Evolutionary conservation across 2,113 vertebrate genomes (phyloP), one percentile per base, ranked within the genome.

Genomic region (Pelusios castaneus): DNA sequence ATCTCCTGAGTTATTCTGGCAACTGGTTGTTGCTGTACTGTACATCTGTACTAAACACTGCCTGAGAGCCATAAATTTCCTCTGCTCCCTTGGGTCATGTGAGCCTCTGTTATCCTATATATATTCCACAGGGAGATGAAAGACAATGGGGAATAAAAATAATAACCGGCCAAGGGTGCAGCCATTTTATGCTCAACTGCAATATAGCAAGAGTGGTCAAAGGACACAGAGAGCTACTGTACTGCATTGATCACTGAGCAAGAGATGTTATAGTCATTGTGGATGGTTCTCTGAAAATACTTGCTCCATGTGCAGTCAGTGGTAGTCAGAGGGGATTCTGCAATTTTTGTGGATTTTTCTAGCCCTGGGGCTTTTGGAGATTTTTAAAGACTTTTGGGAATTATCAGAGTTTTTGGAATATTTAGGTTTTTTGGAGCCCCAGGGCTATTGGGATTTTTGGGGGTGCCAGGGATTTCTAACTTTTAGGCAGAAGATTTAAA

Each of bases 1-100:
- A 85, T 89, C 94, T 92, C 96, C 94, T 95, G 95, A 93, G 95
- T 95, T 93, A 27, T 82, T 80, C 0, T 97, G 97, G 96, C 95
- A 89, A 45, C 88, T 19, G 89, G 51, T 84, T 63, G 96, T 3
- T 83, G 93, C 95, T 95, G 94, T 85, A 92, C 45, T 85, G 92
- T 96, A 97, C 95, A 97, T 97, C 96, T 97, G 97, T 27, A 85
- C 94, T 56, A 8, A 95, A 19, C 11, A 1, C 55, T 85, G 95
- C 4, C 77, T 94, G 91, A 88, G 80, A 93, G 52, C 91, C 93
- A 73, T 97, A 95, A 96, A 96, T 97, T 91, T 94, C 41, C 0
- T 89, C 88, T 1, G 41, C 79, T 96, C 89, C 95, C 94, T 84
- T 0, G 43, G 84, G 95, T 47, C 56, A 0, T 1, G 14, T 0